phyloP scores from a whole-genome alignment of 2,888 invertebrate genomes.

The Scaptodrosophila latifasciaeformis region DNA sequence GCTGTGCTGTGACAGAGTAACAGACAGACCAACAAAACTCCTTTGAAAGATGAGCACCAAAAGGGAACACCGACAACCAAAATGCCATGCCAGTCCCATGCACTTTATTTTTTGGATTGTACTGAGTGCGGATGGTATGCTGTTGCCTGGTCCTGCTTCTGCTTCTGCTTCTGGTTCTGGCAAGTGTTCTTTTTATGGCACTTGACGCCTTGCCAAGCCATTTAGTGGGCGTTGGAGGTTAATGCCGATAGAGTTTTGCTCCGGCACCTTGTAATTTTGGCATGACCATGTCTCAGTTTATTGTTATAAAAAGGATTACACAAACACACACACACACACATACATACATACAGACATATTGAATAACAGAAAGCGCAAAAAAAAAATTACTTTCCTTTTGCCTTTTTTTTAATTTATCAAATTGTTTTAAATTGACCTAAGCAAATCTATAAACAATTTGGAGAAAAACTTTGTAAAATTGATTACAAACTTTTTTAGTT shows the following conservation, averaged over 20 bases:
- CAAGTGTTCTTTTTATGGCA: constrained; percentile 66
- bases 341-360: too few species aligned
- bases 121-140: background rate
- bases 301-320: too few species aligned
- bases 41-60: constrained; percentile 61
- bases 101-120: constrained; percentile 60
- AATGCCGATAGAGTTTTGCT: background rate
- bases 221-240: constrained; percentile 24
- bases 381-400: too few species aligned
- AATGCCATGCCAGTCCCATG: constrained; percentile 40
- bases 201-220: constrained; percentile 59
- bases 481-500: too few species aligned
- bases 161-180: too few species aligned
- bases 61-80: constrained; percentile 8
- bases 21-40: constrained; percentile 46
- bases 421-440: too few species aligned
- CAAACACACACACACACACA: too few species aligned
- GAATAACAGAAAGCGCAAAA: too few species aligned
- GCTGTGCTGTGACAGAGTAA: constrained; percentile 44
- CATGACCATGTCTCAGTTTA: background rate
- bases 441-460: too few species aligned
- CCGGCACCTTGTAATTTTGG: background rate
- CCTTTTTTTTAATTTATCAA: too few species aligned
- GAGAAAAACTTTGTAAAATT: too few species aligned
- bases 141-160: too few species aligned